phyloP scores from a whole-genome alignment of 2,888 invertebrate species.

The Gymnosoma rotundatum region DNA sequence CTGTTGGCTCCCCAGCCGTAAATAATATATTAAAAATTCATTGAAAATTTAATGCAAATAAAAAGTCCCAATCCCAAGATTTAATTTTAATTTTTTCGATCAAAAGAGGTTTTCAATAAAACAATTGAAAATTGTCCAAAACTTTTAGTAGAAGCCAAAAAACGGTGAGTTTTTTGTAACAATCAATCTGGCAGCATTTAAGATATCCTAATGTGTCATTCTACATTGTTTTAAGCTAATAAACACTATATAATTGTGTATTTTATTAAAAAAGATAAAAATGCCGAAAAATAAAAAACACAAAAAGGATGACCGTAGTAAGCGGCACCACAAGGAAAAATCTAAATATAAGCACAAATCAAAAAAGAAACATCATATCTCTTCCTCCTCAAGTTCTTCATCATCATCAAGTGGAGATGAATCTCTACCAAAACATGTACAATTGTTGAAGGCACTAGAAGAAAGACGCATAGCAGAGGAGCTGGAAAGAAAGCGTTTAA shows the following conservation, averaged over 20 bases:
- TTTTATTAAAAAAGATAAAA: neutral
- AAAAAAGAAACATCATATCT: constrained; percentile 45
- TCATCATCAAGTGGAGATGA: constrained; percentile 43
- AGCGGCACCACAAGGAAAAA: constrained; percentile 49
- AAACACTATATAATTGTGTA: neutral
- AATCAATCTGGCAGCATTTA: neutral
- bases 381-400: constrained; percentile 47
- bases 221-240: constrained; percentile 10
- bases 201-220: neutral
- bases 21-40: no score
- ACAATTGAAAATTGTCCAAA: no score
- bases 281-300: constrained; percentile 64
- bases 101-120: no score
- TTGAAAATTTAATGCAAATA: no score
- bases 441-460: constrained; percentile 86
- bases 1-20: no score
- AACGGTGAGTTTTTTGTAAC: neutral
- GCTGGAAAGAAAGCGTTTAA: constrained; percentile 87
- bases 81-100: no score
- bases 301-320: constrained; percentile 54
- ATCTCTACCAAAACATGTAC: constrained; percentile 56
- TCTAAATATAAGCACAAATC: constrained; percentile 58
- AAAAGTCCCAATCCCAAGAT: no score
- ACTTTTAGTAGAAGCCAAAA: no score
- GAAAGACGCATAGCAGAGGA: constrained; percentile 86